Evolutionary conservation across 1,140 invertebrate genomes (phyloP), one percentile per base, ranked within the genome.

Genomic region (Hesperophylax magnus): DNA sequence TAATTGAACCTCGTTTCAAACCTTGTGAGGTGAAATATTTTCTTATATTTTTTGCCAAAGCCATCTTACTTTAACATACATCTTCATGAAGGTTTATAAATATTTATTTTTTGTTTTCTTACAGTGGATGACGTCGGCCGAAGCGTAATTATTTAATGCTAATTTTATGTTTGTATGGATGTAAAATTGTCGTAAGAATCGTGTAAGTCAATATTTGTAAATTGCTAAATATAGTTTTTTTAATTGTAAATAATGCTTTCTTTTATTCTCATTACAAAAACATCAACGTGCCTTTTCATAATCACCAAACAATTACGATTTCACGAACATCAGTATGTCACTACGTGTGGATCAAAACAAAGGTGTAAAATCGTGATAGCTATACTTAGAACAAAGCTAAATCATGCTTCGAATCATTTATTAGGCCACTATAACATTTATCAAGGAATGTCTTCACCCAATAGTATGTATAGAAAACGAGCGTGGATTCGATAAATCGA

Each of bases 51-150:
- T 79, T 34, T 79, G 71, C 78, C 78, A 79, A 79, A 79, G 78
- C 78, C 78, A 79, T 79, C 74, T 74, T 79, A 79, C 58, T 79
- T 79, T 74, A 63, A 71, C 54, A 27, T 53, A 27, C 53, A 60
- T 71, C 76, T 53, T 60, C 58, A 11, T 54, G 11, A 61, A 47
- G 74, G 31, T 81, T 69, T 77, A 79, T 78, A 31, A 63, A 78
- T 82, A 82, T 82, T 82, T 82, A 82, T 82, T 78, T 79, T 79
- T 18, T 82, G 54, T 81, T 71, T 71, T 47, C 67, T 71, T 71
- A 71, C 67, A 71, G 34, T 20, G 17, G 7, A 71, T 67, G 39
- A 67, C 63, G 63, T 67, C 63, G 14, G 17, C 22, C 18, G 34
- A 71, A 47, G 39, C 17, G 67, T 71, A 60, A 39, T 54, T 65